Evolutionary conservation across 2,888 invertebrate species (phyloP).

Genomic region (Drosophila conformis): DNA sequence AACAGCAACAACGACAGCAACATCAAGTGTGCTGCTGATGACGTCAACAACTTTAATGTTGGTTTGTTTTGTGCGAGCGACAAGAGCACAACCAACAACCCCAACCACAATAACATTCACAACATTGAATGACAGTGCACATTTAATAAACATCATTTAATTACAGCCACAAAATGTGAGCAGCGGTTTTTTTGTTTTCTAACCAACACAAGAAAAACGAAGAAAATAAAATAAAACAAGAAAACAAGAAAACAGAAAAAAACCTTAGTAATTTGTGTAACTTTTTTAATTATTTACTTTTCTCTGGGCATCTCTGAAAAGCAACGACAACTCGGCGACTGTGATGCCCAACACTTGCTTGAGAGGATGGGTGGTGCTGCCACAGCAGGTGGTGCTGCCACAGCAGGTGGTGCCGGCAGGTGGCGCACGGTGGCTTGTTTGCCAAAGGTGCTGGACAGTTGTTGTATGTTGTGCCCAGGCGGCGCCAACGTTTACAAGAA

Average conservation of each 20-base stretch:
- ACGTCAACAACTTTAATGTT: constrained; percentile 41
- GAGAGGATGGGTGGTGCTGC: neutral
- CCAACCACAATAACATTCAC: constrained; percentile 6
- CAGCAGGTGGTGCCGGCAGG: neutral
- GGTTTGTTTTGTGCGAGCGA: constrained; percentile 27
- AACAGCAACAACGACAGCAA: neutral
- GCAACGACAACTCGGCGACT: constrained; percentile 31
- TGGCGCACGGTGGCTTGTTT: neutral
- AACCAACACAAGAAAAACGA: neutral
- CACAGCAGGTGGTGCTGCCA: neutral
- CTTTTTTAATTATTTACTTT: constrained; percentile 74
- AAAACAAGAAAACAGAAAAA: neutral
- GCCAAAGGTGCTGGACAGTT: constrained; percentile 19
- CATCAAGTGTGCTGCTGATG: constrained; percentile 34
- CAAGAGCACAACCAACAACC: constrained; percentile 21
- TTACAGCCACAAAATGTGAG: constrained; percentile 56
- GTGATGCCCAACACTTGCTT: constrained; percentile 51
- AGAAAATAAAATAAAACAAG: neutral
- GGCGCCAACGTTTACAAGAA: constrained; percentile 29
- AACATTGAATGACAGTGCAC: constrained; percentile 45
- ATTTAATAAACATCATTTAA: constrained; percentile 78
- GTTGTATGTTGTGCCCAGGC: constrained; percentile 2
- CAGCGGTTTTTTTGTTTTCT: neutral
- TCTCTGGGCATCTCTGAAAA: constrained; percentile 7
- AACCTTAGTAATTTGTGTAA: constrained; percentile 62